Base-by-base conservation (phyloP, 2,888 invertebrate genomes). In the Nymphalis polychloros region DNA sequence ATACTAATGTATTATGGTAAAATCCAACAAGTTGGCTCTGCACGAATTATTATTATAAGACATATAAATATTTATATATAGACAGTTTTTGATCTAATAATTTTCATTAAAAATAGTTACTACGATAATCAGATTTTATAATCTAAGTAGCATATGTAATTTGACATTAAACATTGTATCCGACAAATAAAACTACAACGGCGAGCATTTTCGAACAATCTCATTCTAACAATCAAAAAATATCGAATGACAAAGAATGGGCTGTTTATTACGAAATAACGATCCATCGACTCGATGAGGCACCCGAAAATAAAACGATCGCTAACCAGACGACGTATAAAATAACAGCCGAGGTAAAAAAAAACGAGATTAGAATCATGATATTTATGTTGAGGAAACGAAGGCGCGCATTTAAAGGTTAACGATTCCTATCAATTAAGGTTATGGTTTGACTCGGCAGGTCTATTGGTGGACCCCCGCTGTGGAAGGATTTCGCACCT, bases 391-490 rank as follows among this genome's bases (percentile, higher is more conserved):
- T 81, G 81, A 86, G 87, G 92, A 86, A 88, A 87, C 87, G 86
- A 81, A 77, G 84, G 85, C 82, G 85, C 87, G 57, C 87, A 86
- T 89, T 90, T 89, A 90, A 90, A 92, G 87, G 71, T 74, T 90
- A 91, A 90, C 92, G 92, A 92, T 92, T 88, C 85, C 92, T 91
- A 92, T 92, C 92, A 92, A 92, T 92, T 92, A 92, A 88, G 89
- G 91, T 91, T 91, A 90, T 90, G 87, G 90, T 88, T 84, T 81
- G 86, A 87, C 81, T 82, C 84, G 88, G 85, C 84, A 81, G 81
- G 78, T 76, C 80, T 78, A 64, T 83, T 78, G 81, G 76, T 74
- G 83, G 86, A 87, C 90, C 90, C 92, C 89, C 64, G 82, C 86
- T 80, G 90, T 71, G 88, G 73, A 76, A 86, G 84, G 90, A 91